These are phyloP conservation scores for Balaenoptera acutorostrata DNA, from an alignment of 2,113 vertebrate species.

Conservation along the genomic window DNA sequence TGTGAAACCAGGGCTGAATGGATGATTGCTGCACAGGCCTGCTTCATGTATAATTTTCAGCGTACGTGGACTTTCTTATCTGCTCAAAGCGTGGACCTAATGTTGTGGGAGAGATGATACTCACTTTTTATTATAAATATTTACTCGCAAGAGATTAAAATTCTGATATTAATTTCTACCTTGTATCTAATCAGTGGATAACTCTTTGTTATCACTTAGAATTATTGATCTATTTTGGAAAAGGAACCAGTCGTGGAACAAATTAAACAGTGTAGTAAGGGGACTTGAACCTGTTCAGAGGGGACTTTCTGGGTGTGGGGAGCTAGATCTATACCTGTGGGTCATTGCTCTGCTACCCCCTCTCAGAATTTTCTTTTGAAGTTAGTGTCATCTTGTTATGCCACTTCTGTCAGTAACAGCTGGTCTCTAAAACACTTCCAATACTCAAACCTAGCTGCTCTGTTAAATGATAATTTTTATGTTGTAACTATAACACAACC, in stretches of 20 bases:
- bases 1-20: slow-evolving; percentile 96
- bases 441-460: not conserved
- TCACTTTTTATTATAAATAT: not conserved
- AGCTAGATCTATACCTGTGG: not conserved
- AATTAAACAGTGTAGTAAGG: not conserved
- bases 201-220: not conserved
- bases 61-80: slow-evolving; percentile 80
- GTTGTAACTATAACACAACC: not conserved
- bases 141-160: not conserved
- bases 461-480: not conserved
- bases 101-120: not conserved
- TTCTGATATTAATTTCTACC: not conserved
- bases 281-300: not conserved
- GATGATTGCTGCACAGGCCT: slow-evolving; percentile 93
- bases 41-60: slow-evolving; percentile 95
- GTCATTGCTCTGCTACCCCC: rapidly evolving
- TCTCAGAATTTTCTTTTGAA: not conserved
- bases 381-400: not conserved
- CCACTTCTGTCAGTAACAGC: not conserved
- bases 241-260: not conserved
- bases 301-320: not conserved
- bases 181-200: not conserved
- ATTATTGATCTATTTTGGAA: not conserved
- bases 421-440: not conserved
- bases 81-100: not conserved